Evolutionary conservation across 2,113 vertebrate genomes (phyloP), one percentile per base, ranked within the genome.

Genomic region (Typhlomys cinereus): DNA sequence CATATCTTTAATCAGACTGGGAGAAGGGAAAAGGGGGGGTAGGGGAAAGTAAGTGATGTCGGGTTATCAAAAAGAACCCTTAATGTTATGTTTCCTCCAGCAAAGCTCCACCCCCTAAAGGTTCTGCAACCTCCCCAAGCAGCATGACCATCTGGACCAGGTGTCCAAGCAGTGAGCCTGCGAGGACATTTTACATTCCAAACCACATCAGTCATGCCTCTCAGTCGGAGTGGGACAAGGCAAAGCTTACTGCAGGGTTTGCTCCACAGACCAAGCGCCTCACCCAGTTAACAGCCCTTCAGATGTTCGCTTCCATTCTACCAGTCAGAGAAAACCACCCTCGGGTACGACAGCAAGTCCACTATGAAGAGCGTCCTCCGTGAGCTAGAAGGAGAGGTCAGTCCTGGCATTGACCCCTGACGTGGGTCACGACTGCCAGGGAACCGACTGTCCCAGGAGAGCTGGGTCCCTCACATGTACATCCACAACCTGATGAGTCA

Each of bases 281-380:
- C 25, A n/a, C 36, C n/a, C 17, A 17, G 69, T 85, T n/a, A 83
- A 50, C 20, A 9, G n/a, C 17, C 1, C 78, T 13, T 27, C 6
- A 36, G 46, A 23, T 18, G 64, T 50, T n/a, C 46, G 61, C 34
- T 71, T 52, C 78, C n/a, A 74, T 1, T 41, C n/a, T 5, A 4
- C 4, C 2, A 0, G 17, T 64, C 44, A 83, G 44, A 66, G 71
- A 12, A 59, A 89, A n/a, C 62, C 21, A 13, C 88, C n/a, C 0
- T 8, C 17, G 27, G 36, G 1, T 25, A 39, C 1, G 29, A 4
- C 1, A 2, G 12, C 17, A 21, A 39, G 25, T 11, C 12, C n/a
- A 31, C 62, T 34, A 1, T 44, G 73, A 78, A 48, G 31, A 23
- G 18, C 12, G 21, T 46, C 18, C 20, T 88, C 54, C 20, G 0